Conservation (phyloP, 2,888 invertebrate genomes). For the Plagiodera versicolora region DNA sequence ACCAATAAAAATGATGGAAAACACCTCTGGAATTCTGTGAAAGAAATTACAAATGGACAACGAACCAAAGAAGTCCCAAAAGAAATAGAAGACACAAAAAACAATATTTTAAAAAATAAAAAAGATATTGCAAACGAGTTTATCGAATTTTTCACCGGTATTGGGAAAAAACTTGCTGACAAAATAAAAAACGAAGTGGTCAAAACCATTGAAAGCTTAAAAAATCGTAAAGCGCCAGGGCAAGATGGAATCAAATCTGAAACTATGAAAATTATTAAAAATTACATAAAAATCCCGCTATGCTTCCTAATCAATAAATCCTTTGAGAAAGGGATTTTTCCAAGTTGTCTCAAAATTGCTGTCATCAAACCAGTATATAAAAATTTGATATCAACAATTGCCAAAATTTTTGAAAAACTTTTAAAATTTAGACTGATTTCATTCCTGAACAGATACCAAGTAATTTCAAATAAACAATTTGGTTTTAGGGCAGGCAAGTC, state of each 20-base stretch:
- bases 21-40: constrained; percentile 2
- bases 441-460: constrained; percentile 11
- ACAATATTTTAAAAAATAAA: background rate
- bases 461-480: too few relatives aligned
- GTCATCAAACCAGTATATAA: constrained; percentile 28
- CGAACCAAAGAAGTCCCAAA: too few relatives aligned
- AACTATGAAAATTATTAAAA: too few relatives aligned
- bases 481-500: too few relatives aligned
- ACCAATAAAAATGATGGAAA: constrained; percentile 3
- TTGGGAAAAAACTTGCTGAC: too few relatives aligned
- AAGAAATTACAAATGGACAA: background rate
- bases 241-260: too few relatives aligned
- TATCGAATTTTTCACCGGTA: too few relatives aligned
- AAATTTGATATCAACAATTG: constrained; percentile 3
- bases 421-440: constrained; percentile 11
- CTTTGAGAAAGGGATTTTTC: background rate
- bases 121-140: background rate
- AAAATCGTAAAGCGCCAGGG: too few relatives aligned
- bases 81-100: background rate
- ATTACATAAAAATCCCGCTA: background rate
- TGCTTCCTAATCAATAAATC: background rate
- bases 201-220: too few relatives aligned
- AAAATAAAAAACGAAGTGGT: too few relatives aligned
- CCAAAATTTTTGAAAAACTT: constrained; percentile 19
- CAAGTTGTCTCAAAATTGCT: constrained; percentile 13